Evolutionary conservation across 2,797 vertebrate genomes (phyloP), one percentile per base, ranked within the genome.

Genomic region (Hephaestus fuliginosus): DNA sequence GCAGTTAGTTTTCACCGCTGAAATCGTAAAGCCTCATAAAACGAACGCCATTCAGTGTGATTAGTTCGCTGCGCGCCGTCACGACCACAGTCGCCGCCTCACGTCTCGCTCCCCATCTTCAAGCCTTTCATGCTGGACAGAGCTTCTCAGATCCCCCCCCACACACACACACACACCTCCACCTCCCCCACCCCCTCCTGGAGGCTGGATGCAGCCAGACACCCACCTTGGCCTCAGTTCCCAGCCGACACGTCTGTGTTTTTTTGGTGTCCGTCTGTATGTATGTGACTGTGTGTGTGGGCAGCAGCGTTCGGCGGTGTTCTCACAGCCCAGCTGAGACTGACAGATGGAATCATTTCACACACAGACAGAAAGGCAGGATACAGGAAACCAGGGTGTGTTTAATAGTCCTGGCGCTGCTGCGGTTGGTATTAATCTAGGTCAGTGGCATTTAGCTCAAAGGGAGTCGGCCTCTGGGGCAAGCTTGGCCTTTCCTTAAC

Each of bases 271-370:
- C 48, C 14, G 62, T 84, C 58, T 80, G 51, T 81, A 48, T 83
- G 9, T 70, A 39, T 75, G 51, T 80, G 69, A 82, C 22, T 77
- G 55, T 84, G 78, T 74, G 73, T 70, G 65, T 85, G 82, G 75
- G 90, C 83, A 78, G 82, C 75, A 82, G 83, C 18, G 8, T 90
- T 90, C 77, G 72, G 84, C 22, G 20, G 78, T 82, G 87, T 91
- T 93, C 92, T 92, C 86, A 87, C 92, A 92, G 86, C 88, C 89
- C 90, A 92, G 89, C 91, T 93, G 91, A 93, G 90, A 90, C 91
- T 92, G 91, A 93, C 95, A 95, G 94, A 95, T 95, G 94, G 93
- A 94, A 93, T 92, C 89, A 92, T 92, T 94, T 94, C 91, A 92
- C 92, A 92, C 91, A 81, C 83, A 91, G 91, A 91, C 91, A 90